Evolutionary conservation across 1,140 invertebrate species (phyloP).

Genomic region (Stegodyphus mimosarum): DNA sequence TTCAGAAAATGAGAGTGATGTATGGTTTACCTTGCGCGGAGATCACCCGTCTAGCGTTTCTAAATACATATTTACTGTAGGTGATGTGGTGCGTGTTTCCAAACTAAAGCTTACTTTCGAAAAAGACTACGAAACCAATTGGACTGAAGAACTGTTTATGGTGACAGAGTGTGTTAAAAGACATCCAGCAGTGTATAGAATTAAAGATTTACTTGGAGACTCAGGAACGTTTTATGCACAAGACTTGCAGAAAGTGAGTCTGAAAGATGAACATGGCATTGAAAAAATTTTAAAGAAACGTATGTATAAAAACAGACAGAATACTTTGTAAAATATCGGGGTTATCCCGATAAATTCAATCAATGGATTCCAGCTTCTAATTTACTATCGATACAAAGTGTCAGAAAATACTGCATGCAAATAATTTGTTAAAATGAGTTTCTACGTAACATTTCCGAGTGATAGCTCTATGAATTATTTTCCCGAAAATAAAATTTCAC

Average conservation of each 20-base stretch:
- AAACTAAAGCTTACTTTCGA: slow-evolving; percentile 51
- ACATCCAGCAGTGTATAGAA: not conserved
- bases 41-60: slow-evolving; percentile 54
- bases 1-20: not conserved
- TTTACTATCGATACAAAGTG: not conserved
- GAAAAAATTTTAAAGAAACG: not conserved
- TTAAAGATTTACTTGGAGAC: slow-evolving; percentile 34
- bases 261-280: not conserved
- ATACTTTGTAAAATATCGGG: not conserved
- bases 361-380: not conserved
- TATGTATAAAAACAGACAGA: not conserved
- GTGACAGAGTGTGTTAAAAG: slow-evolving; percentile 11
- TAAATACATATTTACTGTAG: slow-evolving; percentile 62
- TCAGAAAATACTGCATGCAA: not conserved
- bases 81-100: slow-evolving; percentile 63
- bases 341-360: not conserved
- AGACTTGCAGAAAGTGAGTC: not conserved
- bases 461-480: not conserved
- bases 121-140: slow-evolving; percentile 33
- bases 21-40: slow-evolving; percentile 58
- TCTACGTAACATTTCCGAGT: slow-evolving; percentile 5
- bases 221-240: slow-evolving; percentile 51
- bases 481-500: slow-evolving; percentile 1
- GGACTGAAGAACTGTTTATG: slow-evolving; percentile 2
- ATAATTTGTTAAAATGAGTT: not conserved